These are phyloP conservation scores for Coelopa pilipes DNA, from an alignment of 2,888 invertebrate genomes.

Conservation along the genomic window DNA sequence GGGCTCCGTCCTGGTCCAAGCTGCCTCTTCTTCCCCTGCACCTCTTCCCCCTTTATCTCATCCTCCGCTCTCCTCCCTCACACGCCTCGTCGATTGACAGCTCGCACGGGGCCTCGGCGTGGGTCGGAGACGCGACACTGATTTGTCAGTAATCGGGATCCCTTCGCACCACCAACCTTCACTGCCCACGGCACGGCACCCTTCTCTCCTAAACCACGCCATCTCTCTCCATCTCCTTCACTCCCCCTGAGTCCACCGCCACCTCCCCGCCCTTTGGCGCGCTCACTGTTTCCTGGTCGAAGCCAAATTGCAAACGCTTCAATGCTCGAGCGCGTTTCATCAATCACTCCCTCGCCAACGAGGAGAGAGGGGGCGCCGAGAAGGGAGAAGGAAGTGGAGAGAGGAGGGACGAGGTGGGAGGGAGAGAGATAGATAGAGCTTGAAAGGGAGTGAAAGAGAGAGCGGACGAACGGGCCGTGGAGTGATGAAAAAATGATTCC, in stretches of 20 bases:
- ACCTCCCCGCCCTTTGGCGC: background rate
- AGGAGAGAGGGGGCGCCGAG: constrained; percentile 12
- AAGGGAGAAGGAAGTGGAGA: background rate
- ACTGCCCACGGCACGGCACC: too few relatives aligned
- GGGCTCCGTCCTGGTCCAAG: too few relatives aligned
- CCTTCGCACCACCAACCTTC: background rate
- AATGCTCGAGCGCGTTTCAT: constrained; percentile 45
- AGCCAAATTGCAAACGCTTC: constrained; percentile 42
- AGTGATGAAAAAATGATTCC: constrained; percentile 41
- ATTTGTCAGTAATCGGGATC: background rate
- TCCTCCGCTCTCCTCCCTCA: background rate
- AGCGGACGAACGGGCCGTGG: too few relatives aligned
- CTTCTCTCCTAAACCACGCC: too few relatives aligned
- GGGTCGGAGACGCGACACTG: background rate
- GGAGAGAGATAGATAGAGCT: too few relatives aligned
- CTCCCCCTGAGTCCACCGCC: too few relatives aligned
- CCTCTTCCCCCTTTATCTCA: background rate
- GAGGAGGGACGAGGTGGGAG: too few relatives aligned
- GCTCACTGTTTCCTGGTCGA: background rate
- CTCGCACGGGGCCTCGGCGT: background rate
- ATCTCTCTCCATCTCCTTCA: too few relatives aligned
- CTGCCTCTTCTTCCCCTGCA: too few relatives aligned
- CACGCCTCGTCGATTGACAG: constrained; percentile 6
- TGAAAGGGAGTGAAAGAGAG: background rate
- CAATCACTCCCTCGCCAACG: constrained; percentile 47